Evolutionary conservation across 2,888 invertebrate genomes (phyloP).

Genomic region (Apamea epomidion): DNA sequence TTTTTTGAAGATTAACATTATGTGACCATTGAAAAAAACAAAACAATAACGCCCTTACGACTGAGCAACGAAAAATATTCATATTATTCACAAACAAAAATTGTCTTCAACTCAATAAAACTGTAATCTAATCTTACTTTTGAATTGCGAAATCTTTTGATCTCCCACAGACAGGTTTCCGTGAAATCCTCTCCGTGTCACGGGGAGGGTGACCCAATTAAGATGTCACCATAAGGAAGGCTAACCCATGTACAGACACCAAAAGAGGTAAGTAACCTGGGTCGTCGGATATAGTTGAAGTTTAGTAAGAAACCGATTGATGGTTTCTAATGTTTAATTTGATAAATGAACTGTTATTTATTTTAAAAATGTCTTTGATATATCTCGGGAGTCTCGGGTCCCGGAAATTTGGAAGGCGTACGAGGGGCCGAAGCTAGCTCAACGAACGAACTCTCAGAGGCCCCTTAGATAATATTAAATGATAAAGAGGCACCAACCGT

Average conservation of each 20-base stretch:
- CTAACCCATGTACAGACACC: background rate
- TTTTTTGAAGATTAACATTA: no score
- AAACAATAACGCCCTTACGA: background rate
- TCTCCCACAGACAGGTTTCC: conserved; percentile 11
- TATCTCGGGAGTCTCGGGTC: no score
- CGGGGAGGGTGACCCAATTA: conserved; percentile 53
- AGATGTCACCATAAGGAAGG: conserved; percentile 20
- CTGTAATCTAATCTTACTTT: conserved; percentile 16
- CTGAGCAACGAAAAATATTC: background rate
- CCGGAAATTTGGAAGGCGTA: no score
- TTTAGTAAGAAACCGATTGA: background rate
- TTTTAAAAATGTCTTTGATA: no score
- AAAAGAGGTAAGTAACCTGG: background rate
- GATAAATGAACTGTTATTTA: background rate
- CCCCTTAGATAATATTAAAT: no score
- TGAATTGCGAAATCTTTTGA: conserved; percentile 12
- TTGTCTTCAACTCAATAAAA: background rate
- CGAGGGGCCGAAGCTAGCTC: no score
- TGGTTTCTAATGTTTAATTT: background rate
- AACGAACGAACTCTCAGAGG: no score
- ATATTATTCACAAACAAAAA: background rate
- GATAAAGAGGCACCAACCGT: no score
- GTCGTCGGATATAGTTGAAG: background rate
- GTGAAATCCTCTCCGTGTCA: conserved; percentile 10
- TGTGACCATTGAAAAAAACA: no score